A percentile compares a stretch with the other conserved stretches of the same genome.
Evolutionary conservation across 2,888 invertebrate species (phyloP).

Genomic region (Thereva unica): DNA sequence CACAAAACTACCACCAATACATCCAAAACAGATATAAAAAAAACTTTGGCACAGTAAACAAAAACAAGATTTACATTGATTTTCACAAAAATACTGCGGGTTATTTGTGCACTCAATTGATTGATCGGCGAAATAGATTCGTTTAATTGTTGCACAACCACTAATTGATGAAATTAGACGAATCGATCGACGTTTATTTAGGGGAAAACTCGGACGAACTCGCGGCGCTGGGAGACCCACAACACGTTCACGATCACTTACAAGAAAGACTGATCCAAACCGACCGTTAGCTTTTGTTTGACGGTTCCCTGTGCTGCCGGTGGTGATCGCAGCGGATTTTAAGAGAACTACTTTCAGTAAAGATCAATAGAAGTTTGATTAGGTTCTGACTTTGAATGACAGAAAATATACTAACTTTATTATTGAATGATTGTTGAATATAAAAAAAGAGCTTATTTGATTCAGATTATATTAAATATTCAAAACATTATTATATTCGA

Average conservation of each 20-base stretch:
- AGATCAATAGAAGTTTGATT: too few species aligned
- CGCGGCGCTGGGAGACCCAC: slow-evolving; percentile 1
- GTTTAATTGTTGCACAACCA: not conserved
- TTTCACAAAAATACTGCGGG: too few species aligned
- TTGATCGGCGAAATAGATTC: too few species aligned
- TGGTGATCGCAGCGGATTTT: not conserved
- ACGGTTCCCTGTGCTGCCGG: not conserved
- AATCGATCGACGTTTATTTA: not conserved
- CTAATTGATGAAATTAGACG: not conserved
- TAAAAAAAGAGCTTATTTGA: too few species aligned
- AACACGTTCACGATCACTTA: slow-evolving; percentile 7
- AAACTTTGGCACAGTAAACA: not conserved
- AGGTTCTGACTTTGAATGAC: too few species aligned
- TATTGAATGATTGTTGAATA: too few species aligned
- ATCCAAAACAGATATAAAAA: not conserved
- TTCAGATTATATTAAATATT: too few species aligned
- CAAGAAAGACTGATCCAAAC: slow-evolving; percentile 5
- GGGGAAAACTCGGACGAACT: not conserved
- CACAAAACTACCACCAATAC: slow-evolving; percentile 2
- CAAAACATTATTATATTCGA: too few species aligned
- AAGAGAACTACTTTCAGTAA: too few species aligned
- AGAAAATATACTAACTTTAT: too few species aligned
- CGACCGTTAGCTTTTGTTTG: slow-evolving; percentile 24
- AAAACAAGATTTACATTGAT: too few species aligned
- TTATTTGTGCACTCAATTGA: too few species aligned